Base-by-base conservation (phyloP, 2,797 vertebrate genomes). In the Gobio occitaniae region DNA sequence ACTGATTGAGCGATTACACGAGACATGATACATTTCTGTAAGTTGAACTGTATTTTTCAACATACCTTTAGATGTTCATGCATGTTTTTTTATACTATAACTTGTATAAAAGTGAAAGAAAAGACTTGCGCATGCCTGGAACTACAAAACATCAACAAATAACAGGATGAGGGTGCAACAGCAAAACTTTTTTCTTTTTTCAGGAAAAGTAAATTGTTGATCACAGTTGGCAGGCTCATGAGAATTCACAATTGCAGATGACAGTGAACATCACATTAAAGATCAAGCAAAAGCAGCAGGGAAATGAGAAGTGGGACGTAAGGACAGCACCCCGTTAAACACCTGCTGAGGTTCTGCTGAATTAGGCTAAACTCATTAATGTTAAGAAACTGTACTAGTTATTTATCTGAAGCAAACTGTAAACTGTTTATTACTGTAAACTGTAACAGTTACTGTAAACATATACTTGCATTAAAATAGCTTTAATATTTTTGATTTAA, bases 161-260 rank as follows among this genome's bases (percentile, higher is more conserved):
- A 52, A 36, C 5, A 44, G 9, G n/a, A 65, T 48, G n/a, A 48
- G 48, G 12, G 63, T 25, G n/a, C 59, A 25, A 61, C 2, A 50
- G 29, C 19, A 38, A 50, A 29, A 21, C 54, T 44, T 25, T 25
- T 25, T 25, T 25, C 25, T 25, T 44, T 61, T 19, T 83, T 41
- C 50, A 77, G 63, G 5, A 56, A 1, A 74, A 66, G 9, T 36
- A 19, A 91, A 89, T 89, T 85, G 79, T 90, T 91, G 71, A 91
- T 89, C 17, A 76, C 77, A 56, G 9, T n/a, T 63, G 82, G 87
- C 32, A 65, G 70, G 82, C 72, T 87, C 47, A 41, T 38, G 77
- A 82, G 44, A 78, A 85, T 32, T 80, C 89, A 78, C n/a, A 75
- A 56, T 63, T 77, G 71, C 54, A 82, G 80, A 86, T 48, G 69